Evolutionary conservation across 2,797 vertebrate species (phyloP).

Genomic region (Psittacula derbiana): DNA sequence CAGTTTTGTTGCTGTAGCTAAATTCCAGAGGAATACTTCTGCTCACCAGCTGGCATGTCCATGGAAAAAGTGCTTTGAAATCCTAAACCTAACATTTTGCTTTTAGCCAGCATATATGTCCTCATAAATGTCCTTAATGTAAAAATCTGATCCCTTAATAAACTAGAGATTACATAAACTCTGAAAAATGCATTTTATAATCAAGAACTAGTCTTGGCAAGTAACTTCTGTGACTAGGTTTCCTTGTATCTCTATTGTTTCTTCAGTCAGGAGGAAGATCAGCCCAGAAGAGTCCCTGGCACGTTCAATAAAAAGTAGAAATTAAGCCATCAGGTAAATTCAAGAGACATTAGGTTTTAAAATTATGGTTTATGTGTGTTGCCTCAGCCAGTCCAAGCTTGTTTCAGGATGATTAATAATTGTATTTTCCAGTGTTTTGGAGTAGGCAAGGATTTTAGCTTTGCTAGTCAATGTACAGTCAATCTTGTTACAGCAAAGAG

Average conservation of each 20-base stretch:
- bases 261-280: neutral
- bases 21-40: constrained; percentile 30
- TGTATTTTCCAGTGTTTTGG: neutral
- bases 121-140: constrained; percentile 19
- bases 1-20: constrained; percentile 5
- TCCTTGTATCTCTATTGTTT: neutral
- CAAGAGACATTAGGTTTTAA: neutral
- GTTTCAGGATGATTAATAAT: neutral
- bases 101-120: constrained; percentile 28
- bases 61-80: constrained; percentile 51
- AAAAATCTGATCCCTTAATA: constrained; percentile 11
- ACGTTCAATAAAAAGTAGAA: neutral
- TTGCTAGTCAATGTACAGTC: neutral
- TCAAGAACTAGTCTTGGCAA: neutral
- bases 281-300: neutral
- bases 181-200: neutral
- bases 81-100: constrained; percentile 48
- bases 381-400: neutral
- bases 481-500: neutral
- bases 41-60: neutral
- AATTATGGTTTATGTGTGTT: neutral
- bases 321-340: neutral
- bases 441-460: neutral
- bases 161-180: neutral
- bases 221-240: neutral